Conservation (phyloP, 2,113 vertebrate species). For the Gila orcuttii region DNA sequence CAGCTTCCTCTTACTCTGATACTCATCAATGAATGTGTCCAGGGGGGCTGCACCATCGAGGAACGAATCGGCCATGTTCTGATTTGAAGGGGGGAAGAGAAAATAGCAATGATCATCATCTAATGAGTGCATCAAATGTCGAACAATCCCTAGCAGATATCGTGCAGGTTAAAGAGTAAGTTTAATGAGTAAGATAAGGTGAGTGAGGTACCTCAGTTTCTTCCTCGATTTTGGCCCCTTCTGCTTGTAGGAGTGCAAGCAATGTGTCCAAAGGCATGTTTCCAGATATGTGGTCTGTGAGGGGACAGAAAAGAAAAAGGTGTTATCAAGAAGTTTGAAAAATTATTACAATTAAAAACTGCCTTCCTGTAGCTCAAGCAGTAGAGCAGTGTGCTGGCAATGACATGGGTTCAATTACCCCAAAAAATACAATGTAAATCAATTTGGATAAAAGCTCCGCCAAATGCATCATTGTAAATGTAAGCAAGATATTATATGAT, state of each 20-base stretch:
- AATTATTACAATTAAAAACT: background rate
- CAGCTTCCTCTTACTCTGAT: conserved; percentile 90
- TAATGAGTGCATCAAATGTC: background rate
- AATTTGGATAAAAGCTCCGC: background rate
- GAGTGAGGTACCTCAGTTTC: conserved; percentile 88
- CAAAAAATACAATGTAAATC: background rate
- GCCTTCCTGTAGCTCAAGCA: background rate
- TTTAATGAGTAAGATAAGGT: background rate
- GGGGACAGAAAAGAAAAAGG: background rate
- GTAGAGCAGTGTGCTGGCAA: background rate
- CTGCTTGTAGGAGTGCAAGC: conserved; percentile 90
- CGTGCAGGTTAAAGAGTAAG: background rate
- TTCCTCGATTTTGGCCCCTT: conserved; percentile 97
- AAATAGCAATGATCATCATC: background rate
- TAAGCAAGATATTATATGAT: background rate
- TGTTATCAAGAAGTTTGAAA: background rate
- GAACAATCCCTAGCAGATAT: background rate
- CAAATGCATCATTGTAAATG: background rate
- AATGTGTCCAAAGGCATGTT: conserved; percentile 89
- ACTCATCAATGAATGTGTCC: conserved; percentile 89
- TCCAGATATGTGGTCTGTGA: conserved; percentile 86
- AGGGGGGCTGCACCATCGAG: conserved; percentile 87
- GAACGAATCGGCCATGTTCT: conserved; percentile 97
- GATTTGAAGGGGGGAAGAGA: conserved; percentile 46
- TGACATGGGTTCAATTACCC: background rate